Base-by-base conservation (phyloP, 1,140 invertebrate species). In the Apocrypta bakeri region DNA sequence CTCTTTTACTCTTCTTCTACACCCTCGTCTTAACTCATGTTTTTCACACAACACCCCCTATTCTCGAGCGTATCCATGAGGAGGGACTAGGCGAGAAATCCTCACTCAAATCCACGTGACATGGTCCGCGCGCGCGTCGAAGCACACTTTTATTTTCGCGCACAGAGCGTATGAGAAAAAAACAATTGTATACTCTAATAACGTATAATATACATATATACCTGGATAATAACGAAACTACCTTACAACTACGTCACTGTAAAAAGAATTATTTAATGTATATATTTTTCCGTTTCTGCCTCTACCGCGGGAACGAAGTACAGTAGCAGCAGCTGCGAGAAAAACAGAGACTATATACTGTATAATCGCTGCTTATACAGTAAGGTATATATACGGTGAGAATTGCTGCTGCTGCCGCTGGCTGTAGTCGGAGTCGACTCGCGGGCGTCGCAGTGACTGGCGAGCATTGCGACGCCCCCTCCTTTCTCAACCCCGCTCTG, bases 401-500 rank as follows among this genome's bases (percentile, higher is more conserved):
- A 56, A 56, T 56, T 6, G 48, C 48, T 56, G 48, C 48, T 56
- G 21, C 21, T 21, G 21, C 21, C 17, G 48, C 48, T 48, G 48
- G 48, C 48, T 56, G 48, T 56, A 56, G 48, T 88, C 14, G 6
- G 56, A 88, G 90, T 89, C 42, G 42, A 56, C 48, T 56, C 89
- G 89, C 90, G 88, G 79, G 61, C 72, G 71, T 48, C 61, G 72
- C 79, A 81, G 79, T 74, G 91, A 92, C 91, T 92, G 91, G 85
- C 89, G 88, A 89, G 87, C 86, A 85, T 90, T 87, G 84, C 86
- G 87, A 83, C 88, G 85, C 87, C 88, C 85, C 86, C 83, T 85
- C 85, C 85, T 83, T 85, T 84, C 83, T 79, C 84, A 76, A 79
- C 56, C 68, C 80, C 84, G 21, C 79, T 64, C 68, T 71, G 77